phyloP scores from a whole-genome alignment of 2,797 vertebrate species.

The Harpagifer antarcticus region DNA sequence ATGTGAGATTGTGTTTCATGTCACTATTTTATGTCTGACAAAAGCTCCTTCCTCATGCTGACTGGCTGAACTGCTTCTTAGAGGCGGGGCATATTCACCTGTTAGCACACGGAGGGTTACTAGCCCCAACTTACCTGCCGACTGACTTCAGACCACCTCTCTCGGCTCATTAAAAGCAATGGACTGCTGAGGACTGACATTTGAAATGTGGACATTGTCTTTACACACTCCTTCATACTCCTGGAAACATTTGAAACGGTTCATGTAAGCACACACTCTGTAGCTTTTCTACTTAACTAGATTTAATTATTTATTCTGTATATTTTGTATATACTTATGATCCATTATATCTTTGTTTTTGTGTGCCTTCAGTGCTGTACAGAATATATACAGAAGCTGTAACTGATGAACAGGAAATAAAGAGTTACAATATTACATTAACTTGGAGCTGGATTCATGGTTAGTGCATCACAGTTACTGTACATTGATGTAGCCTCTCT shows the following conservation, averaged over 20 bases:
- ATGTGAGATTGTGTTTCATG: conserved; percentile 59
- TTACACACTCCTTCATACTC: conserved; percentile 36
- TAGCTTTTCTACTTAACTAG: conserved; percentile 89
- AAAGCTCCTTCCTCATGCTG: conserved; percentile 14
- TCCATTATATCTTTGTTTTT: conserved; percentile 82
- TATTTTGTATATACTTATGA: conserved; percentile 95
- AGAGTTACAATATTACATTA: conserved; percentile 71
- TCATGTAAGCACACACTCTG: conserved; percentile 82
- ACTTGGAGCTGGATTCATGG: conserved; percentile 24
- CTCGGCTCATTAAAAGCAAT: conserved; percentile 29
- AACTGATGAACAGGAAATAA: conserved; percentile 84
- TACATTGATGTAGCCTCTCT: background rate
- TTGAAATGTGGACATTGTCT: conserved; percentile 46
- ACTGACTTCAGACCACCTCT: conserved; percentile 26
- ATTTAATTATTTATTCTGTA: conserved; percentile 98
- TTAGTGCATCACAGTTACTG: background rate
- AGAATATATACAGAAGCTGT: conserved; percentile 83
- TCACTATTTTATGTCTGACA: conserved; percentile 48
- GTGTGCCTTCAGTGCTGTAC: conserved; percentile 93
- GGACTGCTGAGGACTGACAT: conserved; percentile 47
- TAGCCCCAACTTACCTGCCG: conserved; percentile 18
- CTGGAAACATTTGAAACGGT: conserved; percentile 62
- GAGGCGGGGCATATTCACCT: conserved; percentile 13
- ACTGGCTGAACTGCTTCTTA: conserved; percentile 7
- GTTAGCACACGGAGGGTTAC: conserved; percentile 37